These are phyloP conservation scores for Ctenopoma kingsleyae DNA, from an alignment of 2,797 vertebrate genomes.

Conservation along the genomic window DNA sequence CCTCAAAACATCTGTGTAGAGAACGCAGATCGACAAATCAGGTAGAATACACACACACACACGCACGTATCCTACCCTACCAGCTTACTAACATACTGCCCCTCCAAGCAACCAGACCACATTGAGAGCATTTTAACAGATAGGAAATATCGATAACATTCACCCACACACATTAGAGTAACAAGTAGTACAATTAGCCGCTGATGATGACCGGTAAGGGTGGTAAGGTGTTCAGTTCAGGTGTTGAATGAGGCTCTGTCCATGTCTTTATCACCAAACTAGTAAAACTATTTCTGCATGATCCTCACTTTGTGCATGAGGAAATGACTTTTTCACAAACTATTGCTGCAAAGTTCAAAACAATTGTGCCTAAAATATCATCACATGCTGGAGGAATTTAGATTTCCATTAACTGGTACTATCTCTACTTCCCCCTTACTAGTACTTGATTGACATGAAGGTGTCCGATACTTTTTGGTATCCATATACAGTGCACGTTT, in stretches of 20 bases:
- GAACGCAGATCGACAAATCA: constrained; percentile 96
- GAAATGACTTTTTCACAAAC: background rate
- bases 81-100: background rate
- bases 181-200: background rate
- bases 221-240: background rate
- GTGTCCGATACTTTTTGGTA: background rate
- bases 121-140: background rate
- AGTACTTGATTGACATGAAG: background rate
- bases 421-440: too few species aligned
- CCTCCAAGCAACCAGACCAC: background rate
- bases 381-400: background rate
- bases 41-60: constrained; percentile 78
- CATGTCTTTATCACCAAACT: background rate
- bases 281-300: constrained; percentile 3
- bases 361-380: background rate
- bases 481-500: background rate
- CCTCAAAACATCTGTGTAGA: constrained; percentile 96
- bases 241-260: background rate
- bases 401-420: background rate
- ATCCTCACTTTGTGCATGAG: background rate
- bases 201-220: background rate
- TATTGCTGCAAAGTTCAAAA: constrained; percentile 1
- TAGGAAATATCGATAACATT: background rate
- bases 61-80: background rate
- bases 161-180: background rate